Conservation (phyloP, 2,113 vertebrate species). For the Alosa alosa region DNA sequence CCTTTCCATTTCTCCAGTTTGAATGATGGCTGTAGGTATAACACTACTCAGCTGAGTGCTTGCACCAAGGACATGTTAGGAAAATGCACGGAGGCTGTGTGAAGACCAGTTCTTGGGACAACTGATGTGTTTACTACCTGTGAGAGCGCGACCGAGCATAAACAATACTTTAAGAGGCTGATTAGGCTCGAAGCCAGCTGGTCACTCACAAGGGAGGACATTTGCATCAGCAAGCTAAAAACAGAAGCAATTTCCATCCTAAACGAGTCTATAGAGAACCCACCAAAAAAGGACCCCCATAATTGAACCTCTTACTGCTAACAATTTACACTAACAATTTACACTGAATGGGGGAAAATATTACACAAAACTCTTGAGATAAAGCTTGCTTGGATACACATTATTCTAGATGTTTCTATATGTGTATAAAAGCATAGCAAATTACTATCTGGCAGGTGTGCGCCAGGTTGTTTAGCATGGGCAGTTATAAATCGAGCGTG, state of each 20-base stretch:
- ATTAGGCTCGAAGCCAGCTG: slow-evolving; percentile 54
- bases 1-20: too few species aligned
- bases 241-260: slow-evolving; percentile 64
- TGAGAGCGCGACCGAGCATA: slow-evolving; percentile 43
- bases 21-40: too few species aligned
- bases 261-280: slow-evolving; percentile 60
- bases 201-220: slow-evolving; percentile 59
- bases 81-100: slow-evolving; percentile 30
- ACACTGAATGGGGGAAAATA: slow-evolving; percentile 14
- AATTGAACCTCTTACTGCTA: slow-evolving; percentile 9
- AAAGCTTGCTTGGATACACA: background rate
- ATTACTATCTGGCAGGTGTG: background rate
- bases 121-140: slow-evolving; percentile 30
- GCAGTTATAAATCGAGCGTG: background rate
- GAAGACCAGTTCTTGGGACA: background rate
- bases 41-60: too few species aligned
- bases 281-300: background rate
- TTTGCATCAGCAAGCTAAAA: slow-evolving; percentile 57
- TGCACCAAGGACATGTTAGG: slow-evolving; percentile 8
- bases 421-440: background rate
- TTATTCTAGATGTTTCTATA: background rate
- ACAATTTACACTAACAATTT: slow-evolving; percentile 4
- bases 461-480: background rate
- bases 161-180: slow-evolving; percentile 47
- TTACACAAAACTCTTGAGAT: background rate